Conservation (phyloP, 2,888 invertebrate genomes). For the Drosophila nr. fundita region DNA sequence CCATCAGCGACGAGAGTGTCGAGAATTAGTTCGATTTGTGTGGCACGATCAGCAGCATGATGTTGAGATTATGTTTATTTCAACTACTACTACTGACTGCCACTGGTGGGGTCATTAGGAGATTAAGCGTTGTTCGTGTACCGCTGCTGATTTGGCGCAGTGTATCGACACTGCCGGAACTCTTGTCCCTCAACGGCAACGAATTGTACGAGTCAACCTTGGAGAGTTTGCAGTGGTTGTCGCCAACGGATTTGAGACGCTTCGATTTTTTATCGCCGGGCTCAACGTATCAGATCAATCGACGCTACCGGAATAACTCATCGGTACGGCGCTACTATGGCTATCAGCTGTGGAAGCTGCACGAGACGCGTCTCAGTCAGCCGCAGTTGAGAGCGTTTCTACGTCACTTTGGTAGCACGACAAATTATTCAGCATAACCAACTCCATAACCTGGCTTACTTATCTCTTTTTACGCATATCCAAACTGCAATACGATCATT, state of each 20-base stretch:
- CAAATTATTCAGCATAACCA: neutral
- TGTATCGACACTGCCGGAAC: slow-evolving; percentile 50
- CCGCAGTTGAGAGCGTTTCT: slow-evolving; percentile 60
- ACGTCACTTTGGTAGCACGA: slow-evolving; percentile 66
- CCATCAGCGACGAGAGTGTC: slow-evolving; percentile 21
- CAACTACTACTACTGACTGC: neutral
- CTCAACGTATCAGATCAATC: slow-evolving; percentile 78
- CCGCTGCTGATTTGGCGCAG: slow-evolving; percentile 61
- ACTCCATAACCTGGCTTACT: neutral
- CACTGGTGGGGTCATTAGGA: neutral
- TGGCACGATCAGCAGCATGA: slow-evolving; percentile 39
- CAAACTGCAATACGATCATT: neutral
- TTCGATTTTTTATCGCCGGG: slow-evolving; percentile 76
- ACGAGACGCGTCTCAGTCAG: slow-evolving; percentile 72
- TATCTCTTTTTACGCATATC: neutral
- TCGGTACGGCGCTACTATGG: slow-evolving; percentile 85
- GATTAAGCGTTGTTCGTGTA: neutral
- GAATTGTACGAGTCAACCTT: slow-evolving; percentile 73
- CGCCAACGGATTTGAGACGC: slow-evolving; percentile 72
- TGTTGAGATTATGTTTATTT: slow-evolving; percentile 31
- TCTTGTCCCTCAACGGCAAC: slow-evolving; percentile 59
- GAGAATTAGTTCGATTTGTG: slow-evolving; percentile 58
- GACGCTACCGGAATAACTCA: slow-evolving; percentile 71
- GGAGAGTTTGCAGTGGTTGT: slow-evolving; percentile 75
- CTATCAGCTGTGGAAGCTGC: slow-evolving; percentile 91